These are phyloP conservation scores for Laodelphax striatellus DNA, from an alignment of 1,140 invertebrate species.

Conservation along the genomic window DNA sequence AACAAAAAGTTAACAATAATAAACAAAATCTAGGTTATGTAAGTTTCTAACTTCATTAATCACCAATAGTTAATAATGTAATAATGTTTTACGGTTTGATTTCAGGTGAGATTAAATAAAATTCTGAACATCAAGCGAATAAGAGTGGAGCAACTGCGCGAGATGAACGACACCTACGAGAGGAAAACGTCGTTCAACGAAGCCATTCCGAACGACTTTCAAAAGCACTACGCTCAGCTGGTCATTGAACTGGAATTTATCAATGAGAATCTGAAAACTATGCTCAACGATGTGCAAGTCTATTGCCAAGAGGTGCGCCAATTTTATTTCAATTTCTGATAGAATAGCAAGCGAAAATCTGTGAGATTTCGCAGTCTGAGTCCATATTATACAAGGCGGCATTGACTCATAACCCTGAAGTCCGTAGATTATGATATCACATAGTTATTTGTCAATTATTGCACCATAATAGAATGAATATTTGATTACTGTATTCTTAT, in stretches of 20 bases:
- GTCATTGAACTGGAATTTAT: conserved; percentile 86
- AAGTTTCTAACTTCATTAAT: too few relatives aligned
- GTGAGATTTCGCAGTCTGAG: too few relatives aligned
- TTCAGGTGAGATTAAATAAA: conserved; percentile 61
- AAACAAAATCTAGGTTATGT: too few relatives aligned
- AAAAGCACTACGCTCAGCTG: conserved; percentile 76
- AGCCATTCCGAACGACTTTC: conserved; percentile 70
- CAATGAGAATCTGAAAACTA: conserved; percentile 77
- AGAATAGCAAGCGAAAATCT: too few relatives aligned
- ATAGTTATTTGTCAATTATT: too few relatives aligned
- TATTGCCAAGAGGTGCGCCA: conserved; percentile 59
- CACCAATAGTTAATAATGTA: too few relatives aligned
- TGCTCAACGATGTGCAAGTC: conserved; percentile 58
- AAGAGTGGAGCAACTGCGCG: conserved; percentile 66
- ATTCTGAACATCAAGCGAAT: conserved; percentile 71
- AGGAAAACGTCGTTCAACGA: conserved; percentile 69
- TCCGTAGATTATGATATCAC: too few relatives aligned
- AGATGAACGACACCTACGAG: conserved; percentile 87
- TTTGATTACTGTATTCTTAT: too few relatives aligned
- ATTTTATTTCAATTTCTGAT: not conserved
- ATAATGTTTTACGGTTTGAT: conserved; percentile 17
- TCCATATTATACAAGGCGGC: too few relatives aligned
- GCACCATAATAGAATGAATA: too few relatives aligned
- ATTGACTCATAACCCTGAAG: too few relatives aligned
- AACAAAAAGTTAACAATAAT: too few relatives aligned